Percentiles rank a stretch among this genome's conserved stretches.
phyloP scores from a whole-genome alignment of 2,888 invertebrate genomes.

The Cephus sareptanus region DNA sequence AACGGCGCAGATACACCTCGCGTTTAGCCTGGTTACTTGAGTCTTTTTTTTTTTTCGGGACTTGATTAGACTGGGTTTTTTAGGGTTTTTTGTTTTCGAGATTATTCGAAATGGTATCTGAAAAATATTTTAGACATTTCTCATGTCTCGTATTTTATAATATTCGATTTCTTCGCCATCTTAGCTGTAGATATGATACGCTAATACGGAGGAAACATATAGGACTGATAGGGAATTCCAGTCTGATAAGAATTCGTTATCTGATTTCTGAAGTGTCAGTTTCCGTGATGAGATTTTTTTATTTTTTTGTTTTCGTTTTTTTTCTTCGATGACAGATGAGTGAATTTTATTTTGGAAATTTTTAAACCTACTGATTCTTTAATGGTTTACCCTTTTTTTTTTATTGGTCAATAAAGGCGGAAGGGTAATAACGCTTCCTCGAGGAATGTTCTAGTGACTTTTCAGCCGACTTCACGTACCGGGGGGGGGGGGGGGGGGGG shows the following conservation, averaged over 20 bases:
- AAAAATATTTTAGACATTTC: neutral
- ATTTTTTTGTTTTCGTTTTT: neutral
- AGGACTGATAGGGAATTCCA: neutral
- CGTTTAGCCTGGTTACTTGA: neutral
- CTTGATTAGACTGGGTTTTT: conserved; percentile 27
- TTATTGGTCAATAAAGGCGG: neutral
- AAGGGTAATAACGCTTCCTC: conserved; percentile 4
- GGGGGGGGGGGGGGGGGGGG: too few relatives aligned
- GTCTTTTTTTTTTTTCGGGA: conserved; percentile 38
- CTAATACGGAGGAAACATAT: too few relatives aligned
- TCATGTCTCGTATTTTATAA: neutral
- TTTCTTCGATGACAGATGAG: conserved; percentile 9
- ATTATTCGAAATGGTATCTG: neutral
- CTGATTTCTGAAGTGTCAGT: neutral
- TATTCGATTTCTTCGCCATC: neutral
- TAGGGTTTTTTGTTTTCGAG: neutral
- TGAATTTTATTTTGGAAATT: neutral
- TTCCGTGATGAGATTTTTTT: neutral
- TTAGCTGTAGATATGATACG: neutral
- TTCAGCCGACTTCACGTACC: conserved; percentile 14
- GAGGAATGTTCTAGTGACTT: conserved; percentile 32
- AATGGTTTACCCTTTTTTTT: neutral
- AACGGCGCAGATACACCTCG: conserved; percentile 13
- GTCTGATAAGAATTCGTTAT: neutral
- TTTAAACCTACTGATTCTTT: neutral